Evolutionary conservation across 2,797 vertebrate genomes (phyloP), one percentile per base, ranked within the genome.

Genomic region (Gambusia yucatana): DNA sequence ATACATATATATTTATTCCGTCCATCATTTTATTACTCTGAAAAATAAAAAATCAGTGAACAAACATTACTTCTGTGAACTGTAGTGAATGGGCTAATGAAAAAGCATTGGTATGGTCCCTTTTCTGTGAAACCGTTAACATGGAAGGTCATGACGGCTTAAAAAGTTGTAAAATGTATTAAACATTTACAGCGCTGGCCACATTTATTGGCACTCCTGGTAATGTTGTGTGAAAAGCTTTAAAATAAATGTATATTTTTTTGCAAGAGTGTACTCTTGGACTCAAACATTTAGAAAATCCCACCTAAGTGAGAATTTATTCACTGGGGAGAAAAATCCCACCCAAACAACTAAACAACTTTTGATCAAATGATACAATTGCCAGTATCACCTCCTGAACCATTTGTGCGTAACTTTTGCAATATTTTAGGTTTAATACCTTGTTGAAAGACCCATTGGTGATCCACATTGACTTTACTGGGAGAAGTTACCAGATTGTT

Each of bases 21-120:
- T 75, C 84, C 47, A 78, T 92, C 82, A 91, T 88, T 90, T 73
- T 83, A 87, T 84, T 76, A 72, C 80, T 89, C 78, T 87, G 87
- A 81, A 87, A 89, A 92, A 91, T 83, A 89, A 90, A 89, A 85
- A 76, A 73, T 71, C 30, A 77, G 73, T 86, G 48, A 57, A 87
- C 33, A 77, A 73, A 91, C 89, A 88, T 78, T 63, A 86, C 84
- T 80, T 79, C 92, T 48, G 89, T 93, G 91, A 88, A 81, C 89
- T 92, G 88, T 93, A 93, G 86, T 93, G 85, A 91, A 91, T 90
- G 88, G 91, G 91, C 86, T 88, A 76, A 84, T 82, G 86, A 77
- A 83, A 86, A 70, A 91, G 86, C 89, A 87, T 73, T 92, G 92
- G 90, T 91, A 92, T 92, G 92, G 92, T 93, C 90, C 87, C 84